Evolutionary conservation across 2,888 invertebrate genomes (phyloP).

Genomic region (Chloroclysta siterata): DNA sequence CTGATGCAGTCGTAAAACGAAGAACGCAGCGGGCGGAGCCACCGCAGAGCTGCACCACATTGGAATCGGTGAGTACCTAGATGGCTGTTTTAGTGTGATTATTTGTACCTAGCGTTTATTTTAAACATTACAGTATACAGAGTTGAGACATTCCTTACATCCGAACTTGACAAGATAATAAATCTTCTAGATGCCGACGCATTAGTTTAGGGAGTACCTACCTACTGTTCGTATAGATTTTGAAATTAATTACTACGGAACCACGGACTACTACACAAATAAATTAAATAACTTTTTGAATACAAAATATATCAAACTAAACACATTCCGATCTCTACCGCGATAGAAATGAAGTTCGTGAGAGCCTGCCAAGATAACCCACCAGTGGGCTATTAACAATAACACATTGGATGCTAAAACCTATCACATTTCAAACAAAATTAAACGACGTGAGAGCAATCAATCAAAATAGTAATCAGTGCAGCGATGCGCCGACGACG

Average conservation of each 20-base stretch:
- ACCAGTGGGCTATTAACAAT: not conserved
- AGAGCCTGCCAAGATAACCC: constrained; percentile 1
- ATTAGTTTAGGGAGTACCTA: not conserved
- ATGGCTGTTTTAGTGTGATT: not conserved
- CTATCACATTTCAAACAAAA: constrained; percentile 4
- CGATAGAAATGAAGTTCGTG: not conserved
- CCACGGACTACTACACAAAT: not conserved
- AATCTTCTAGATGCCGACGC: not conserved
- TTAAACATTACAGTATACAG: not conserved
- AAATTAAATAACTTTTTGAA: too few relatives aligned
- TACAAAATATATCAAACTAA: too few relatives aligned
- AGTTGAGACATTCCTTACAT: not conserved
- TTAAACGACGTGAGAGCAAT: constrained; percentile 24
- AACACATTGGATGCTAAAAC: not conserved
- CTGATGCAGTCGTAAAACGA: constrained; percentile 25
- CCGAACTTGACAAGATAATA: not conserved
- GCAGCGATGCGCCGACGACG: constrained; percentile 28
- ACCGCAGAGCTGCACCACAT: not conserved
- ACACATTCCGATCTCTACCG: not conserved
- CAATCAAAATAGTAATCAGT: constrained; percentile 36
- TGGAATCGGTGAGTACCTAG: not conserved
- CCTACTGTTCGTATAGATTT: not conserved
- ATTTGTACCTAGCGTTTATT: not conserved
- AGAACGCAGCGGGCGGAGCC: constrained; percentile 15
- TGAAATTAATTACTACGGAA: not conserved